Conservation (phyloP, 1,140 invertebrate genomes). For the Pseudobourletiella spinata region DNA sequence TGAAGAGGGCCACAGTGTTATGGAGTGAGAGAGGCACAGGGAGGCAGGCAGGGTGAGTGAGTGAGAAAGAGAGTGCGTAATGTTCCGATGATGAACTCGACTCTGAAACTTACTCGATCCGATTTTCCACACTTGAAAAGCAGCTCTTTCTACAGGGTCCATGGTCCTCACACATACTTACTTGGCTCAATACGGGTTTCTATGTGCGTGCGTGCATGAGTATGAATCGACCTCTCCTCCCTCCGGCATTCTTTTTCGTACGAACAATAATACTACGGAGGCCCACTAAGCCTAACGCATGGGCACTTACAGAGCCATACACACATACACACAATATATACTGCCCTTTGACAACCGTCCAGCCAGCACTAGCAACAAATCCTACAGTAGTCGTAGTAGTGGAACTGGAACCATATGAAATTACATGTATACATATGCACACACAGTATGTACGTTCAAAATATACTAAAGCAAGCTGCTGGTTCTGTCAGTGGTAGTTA, state of each 20-base stretch:
- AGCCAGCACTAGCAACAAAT: too few relatives aligned
- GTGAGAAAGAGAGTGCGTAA: not conserved
- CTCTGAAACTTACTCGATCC: conserved; percentile 7
- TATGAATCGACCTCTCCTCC: conserved; percentile 9
- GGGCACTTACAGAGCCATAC: too few relatives aligned
- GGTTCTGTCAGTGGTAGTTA: too few relatives aligned
- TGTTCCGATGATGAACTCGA: conserved; percentile 10
- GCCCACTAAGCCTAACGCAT: too few relatives aligned
- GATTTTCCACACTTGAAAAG: conserved; percentile 11
- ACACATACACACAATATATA: not conserved
- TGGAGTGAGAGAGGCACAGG: not conserved
- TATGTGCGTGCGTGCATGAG: not conserved
- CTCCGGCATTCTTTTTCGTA: not conserved
- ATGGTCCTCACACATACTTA: not conserved
- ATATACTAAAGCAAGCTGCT: too few relatives aligned
- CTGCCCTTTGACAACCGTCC: conserved; percentile 7
- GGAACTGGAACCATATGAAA: too few relatives aligned
- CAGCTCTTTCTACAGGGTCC: not conserved
- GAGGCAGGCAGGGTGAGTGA: not conserved
- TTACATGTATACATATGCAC: too few relatives aligned
- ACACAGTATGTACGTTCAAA: too few relatives aligned
- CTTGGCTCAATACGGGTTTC: not conserved
- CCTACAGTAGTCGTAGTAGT: too few relatives aligned
- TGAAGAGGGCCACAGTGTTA: not conserved
- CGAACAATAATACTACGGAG: not conserved